Conservation (phyloP, 2,113 vertebrate genomes). For the Gallinago jamesoni region DNA sequence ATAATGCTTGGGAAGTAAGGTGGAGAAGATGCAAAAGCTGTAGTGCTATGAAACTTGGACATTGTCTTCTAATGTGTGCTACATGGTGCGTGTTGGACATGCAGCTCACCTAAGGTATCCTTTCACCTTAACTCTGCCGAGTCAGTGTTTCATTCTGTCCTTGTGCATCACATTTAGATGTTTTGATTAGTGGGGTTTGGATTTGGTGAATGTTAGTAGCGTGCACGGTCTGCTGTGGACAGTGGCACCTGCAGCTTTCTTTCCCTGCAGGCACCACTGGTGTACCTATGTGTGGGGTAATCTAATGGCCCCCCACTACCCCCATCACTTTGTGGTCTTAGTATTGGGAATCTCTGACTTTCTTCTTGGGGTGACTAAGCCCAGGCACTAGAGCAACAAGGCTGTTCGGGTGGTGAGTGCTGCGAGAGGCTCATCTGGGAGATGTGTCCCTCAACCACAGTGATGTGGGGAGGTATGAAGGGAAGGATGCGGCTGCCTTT, state of each 20-base stretch:
- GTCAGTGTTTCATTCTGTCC: neutral
- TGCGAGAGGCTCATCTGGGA: neutral
- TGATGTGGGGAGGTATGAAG: neutral
- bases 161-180: neutral
- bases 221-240: neutral
- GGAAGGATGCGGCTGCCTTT: neutral
- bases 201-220: neutral
- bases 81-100: neutral
- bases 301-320: neutral
- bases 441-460: neutral
- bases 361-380: neutral
- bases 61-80: neutral
- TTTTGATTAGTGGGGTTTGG: neutral
- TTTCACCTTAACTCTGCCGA: neutral
- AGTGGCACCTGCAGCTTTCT: neutral
- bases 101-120: neutral
- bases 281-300: neutral
- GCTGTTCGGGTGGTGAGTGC: neutral
- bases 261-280: neutral
- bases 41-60: neutral
- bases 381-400: neutral
- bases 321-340: neutral
- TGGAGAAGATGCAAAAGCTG: neutral
- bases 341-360: neutral
- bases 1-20: neutral